Evolutionary conservation across 2,888 invertebrate species (phyloP).

Genomic region (Noctuana brunneofusca): DNA sequence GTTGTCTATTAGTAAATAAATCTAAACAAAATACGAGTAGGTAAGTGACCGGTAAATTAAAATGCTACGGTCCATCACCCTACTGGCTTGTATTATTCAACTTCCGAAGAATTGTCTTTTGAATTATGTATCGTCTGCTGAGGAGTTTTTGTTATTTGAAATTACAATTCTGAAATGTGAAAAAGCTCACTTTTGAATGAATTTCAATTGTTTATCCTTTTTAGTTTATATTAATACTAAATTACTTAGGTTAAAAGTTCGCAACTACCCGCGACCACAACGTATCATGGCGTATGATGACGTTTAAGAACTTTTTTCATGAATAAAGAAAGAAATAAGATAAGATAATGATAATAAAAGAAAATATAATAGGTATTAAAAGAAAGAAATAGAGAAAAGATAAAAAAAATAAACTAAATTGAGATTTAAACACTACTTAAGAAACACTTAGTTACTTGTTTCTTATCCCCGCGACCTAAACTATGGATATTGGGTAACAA

Average conservation of each 20-base stretch:
- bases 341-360: no score
- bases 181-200: background rate
- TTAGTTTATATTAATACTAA: no score
- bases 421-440: no score
- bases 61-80: background rate
- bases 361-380: no score
- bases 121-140: constrained; percentile 7
- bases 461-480: background rate
- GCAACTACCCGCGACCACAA: no score
- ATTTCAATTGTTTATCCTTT: background rate
- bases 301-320: no score
- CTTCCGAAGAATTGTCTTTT: constrained; percentile 2
- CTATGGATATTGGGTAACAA: background rate
- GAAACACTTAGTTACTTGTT: background rate
- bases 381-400: background rate
- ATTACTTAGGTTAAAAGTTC: no score
- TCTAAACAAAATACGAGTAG: no score
- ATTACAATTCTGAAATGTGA: background rate
- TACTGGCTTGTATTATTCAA: constrained; percentile 1
- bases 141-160: constrained; percentile 5
- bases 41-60: background rate
- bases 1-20: no score
- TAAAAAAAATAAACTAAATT: no score
- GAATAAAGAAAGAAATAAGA: no score
- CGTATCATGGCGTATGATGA: no score